These are phyloP conservation scores for Ciconia stormi DNA, from an alignment of 2,113 vertebrate genomes.

Conservation along the genomic window DNA sequence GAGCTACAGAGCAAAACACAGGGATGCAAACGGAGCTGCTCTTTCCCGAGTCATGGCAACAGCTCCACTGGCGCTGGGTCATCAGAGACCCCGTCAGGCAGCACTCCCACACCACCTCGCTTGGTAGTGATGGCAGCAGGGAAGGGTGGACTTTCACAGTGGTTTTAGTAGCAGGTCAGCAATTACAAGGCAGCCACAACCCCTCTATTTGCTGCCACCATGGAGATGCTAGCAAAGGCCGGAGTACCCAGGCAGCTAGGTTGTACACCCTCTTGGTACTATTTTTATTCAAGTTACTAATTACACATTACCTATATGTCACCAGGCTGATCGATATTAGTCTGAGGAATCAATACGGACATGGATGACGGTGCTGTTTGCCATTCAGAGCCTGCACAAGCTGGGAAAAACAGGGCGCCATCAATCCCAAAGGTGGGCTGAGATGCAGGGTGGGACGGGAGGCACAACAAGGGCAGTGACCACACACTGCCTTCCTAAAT, in stretches of 20 bases:
- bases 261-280: not conserved
- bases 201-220: not conserved
- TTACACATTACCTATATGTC: conserved; percentile 39
- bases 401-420: not conserved
- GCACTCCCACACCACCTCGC: not conserved
- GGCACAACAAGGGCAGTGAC: not conserved
- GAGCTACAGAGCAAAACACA: not conserved
- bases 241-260: not conserved
- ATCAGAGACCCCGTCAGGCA: not conserved
- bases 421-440: not conserved
- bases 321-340: not conserved
- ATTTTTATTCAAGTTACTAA: conserved; percentile 39
- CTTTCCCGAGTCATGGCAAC: not conserved
- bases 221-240: not conserved
- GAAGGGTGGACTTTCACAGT: not conserved
- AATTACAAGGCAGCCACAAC: not conserved
- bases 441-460: not conserved
- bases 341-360: not conserved
- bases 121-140: not conserved
- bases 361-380: not conserved
- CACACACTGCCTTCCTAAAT: not conserved
- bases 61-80: not conserved
- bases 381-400: conserved; percentile 3
- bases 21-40: not conserved
- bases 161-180: not conserved